A percentile compares a stretch with the other conserved stretches of the same genome.
phyloP scores from a whole-genome alignment of 2,888 invertebrate species.

The Glaucopsyche alexis region DNA sequence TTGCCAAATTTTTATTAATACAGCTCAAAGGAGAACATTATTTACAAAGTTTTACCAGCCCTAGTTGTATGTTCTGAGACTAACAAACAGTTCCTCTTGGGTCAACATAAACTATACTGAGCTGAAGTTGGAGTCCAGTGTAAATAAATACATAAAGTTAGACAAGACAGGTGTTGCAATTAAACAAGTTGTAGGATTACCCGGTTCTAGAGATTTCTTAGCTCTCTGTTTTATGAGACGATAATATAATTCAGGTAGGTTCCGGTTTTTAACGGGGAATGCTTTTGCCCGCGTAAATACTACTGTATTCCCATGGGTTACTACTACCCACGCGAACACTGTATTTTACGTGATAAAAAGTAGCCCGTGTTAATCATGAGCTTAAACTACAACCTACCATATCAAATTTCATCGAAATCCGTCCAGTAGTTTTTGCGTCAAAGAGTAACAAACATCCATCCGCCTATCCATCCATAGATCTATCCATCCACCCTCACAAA shows the following conservation, averaged over 20 bases:
- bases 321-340: no score
- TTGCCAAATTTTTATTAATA: conserved; percentile 9
- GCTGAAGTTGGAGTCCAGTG: conserved; percentile 12
- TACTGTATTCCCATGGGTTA: no score
- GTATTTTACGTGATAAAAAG: no score
- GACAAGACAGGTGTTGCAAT: conserved; percentile 24
- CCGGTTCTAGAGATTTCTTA: background rate
- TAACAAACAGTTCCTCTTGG: conserved; percentile 25
- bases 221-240: background rate
- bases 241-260: background rate
- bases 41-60: background rate
- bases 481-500: no score
- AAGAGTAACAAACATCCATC: no score
- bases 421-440: no score
- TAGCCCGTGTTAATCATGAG: no score
- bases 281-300: no score
- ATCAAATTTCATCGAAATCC: no score
- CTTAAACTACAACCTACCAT: no score
- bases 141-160: conserved; percentile 23
- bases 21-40: background rate
- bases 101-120: conserved; percentile 11
- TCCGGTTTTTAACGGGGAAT: background rate
- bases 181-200: conserved; percentile 21
- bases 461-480: no score
- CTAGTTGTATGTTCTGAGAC: conserved; percentile 5